Percentiles rank a stretch among this genome's conserved stretches.
These are phyloP conservation scores for Eidolon dupreanum DNA, from an alignment of 2,797 vertebrate species.

Conservation along the genomic window DNA sequence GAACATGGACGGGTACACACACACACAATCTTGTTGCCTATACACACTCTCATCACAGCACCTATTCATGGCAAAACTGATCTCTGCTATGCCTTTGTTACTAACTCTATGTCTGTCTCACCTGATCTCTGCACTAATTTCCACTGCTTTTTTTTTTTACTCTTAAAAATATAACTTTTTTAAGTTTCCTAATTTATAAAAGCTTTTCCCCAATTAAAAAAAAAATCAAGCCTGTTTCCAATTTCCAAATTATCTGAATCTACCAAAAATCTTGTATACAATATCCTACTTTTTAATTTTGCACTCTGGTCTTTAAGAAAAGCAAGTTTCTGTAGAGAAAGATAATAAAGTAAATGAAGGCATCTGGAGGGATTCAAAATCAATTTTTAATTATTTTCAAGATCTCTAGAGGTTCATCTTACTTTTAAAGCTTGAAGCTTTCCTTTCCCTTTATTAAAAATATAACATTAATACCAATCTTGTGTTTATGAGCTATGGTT, in stretches of 20 bases:
- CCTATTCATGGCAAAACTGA: background rate
- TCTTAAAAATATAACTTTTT: background rate
- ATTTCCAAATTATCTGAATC: slow-evolving; percentile 20
- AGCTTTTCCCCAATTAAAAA: background rate
- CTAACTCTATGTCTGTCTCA: background rate
- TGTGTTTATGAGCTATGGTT: background rate
- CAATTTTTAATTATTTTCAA: background rate
- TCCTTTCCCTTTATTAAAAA: background rate
- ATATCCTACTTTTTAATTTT: background rate
- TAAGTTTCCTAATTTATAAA: background rate
- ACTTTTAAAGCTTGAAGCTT: background rate
- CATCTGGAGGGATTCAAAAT: background rate
- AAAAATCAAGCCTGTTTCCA: background rate
- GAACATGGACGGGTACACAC: accelerated
- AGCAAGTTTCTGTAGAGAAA: background rate
- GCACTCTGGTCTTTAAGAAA: background rate
- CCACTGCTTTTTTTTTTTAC: background rate
- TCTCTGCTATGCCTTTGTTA: background rate
- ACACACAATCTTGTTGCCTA: background rate
- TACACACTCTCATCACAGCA: background rate
- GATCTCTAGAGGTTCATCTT: background rate
- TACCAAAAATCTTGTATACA: background rate
- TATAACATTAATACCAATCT: background rate
- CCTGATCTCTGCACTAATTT: background rate
- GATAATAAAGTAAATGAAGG: slow-evolving; percentile 15